A percentile compares a stretch with the other conserved stretches of the same genome.
Evolutionary conservation across 2,113 vertebrate species (phyloP).

Genomic region (Hydrolagus affinis): DNA sequence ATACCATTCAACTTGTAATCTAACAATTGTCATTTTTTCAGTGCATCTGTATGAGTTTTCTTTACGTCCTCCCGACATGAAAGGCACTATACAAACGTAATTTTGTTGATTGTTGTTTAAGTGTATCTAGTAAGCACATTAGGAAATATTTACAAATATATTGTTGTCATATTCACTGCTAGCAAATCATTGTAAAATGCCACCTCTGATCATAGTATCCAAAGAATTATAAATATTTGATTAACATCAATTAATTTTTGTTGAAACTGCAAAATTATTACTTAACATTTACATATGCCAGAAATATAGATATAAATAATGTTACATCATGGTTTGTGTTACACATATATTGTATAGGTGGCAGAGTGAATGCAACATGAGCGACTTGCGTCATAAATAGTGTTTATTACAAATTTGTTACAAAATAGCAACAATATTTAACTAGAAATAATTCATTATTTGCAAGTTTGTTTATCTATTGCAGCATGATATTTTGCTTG

Average conservation of each 20-base stretch:
- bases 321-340: not conserved
- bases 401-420: not conserved
- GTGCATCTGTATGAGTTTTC: too few relatives aligned
- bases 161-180: not conserved
- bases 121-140: too few relatives aligned
- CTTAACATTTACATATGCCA: not conserved
- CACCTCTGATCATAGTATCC: not conserved
- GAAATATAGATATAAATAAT: not conserved
- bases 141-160: too few relatives aligned
- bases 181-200: not conserved
- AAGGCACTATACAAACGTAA: not conserved
- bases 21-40: not conserved
- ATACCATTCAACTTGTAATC: too few relatives aligned
- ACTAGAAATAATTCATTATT: not conserved
- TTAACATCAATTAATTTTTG: not conserved
- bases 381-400: not conserved
- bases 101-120: not conserved
- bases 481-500: not conserved
- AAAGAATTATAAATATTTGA: not conserved
- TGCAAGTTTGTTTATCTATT: not conserved
- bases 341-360: not conserved
- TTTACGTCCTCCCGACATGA: not conserved
- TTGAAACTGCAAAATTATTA: not conserved
- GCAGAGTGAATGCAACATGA: not conserved
- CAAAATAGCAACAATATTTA: not conserved